Evolutionary conservation across 2,113 vertebrate genomes (phyloP).

Genomic region (Ploceus nigricollis): DNA sequence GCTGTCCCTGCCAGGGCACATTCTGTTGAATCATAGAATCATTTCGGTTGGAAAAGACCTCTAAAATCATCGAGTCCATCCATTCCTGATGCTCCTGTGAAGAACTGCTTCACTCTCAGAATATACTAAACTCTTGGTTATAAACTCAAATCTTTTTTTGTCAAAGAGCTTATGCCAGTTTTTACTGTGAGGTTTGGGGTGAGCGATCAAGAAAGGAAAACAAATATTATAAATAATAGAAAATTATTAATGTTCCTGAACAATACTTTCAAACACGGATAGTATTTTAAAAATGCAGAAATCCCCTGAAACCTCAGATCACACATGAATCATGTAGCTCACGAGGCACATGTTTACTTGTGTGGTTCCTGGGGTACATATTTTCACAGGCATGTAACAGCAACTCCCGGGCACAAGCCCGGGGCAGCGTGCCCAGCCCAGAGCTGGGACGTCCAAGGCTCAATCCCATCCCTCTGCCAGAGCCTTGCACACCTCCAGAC

Average conservation of each 20-base stretch:
- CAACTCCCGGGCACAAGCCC: rapidly evolving
- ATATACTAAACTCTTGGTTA: background rate
- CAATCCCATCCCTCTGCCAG: background rate
- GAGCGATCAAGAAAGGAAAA: background rate
- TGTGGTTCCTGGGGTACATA: conserved; percentile 61
- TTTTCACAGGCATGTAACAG: conserved; percentile 48
- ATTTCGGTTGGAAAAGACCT: background rate
- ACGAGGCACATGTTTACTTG: conserved; percentile 62
- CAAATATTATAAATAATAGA: background rate
- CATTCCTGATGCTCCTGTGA: background rate
- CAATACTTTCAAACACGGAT: background rate
- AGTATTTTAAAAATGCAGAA: conserved; percentile 46
- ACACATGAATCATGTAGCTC: conserved; percentile 41
- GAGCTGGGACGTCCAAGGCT: background rate
- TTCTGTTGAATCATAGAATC: background rate
- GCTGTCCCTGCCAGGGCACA: rapidly evolving
- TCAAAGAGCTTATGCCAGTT: background rate
- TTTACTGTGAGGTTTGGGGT: background rate
- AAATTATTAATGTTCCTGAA: background rate
- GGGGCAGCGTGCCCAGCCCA: background rate
- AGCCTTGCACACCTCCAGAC: background rate
- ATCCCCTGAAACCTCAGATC: conserved; percentile 42
- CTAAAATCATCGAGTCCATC: background rate
- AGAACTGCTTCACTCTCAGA: background rate
- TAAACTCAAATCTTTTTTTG: background rate